These are phyloP conservation scores for Aramus guarauna DNA, from an alignment of 2,113 vertebrate species.

Conservation along the genomic window DNA sequence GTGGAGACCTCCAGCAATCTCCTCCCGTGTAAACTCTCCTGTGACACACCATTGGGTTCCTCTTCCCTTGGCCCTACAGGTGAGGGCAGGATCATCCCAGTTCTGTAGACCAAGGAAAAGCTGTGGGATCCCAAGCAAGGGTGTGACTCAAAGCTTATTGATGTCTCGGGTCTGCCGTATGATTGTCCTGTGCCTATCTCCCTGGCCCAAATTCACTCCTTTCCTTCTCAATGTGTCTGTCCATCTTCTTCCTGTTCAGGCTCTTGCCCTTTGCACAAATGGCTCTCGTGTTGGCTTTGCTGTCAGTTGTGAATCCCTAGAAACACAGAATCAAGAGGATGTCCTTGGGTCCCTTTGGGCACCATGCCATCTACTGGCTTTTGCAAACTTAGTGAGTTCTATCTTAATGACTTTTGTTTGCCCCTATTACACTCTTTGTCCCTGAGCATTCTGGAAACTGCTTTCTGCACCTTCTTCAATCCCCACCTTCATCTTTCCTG, in stretches of 20 bases:
- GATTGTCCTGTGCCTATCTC: background rate
- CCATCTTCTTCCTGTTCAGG: background rate
- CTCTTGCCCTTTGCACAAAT: background rate
- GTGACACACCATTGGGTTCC: rapidly evolving
- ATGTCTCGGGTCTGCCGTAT: background rate
- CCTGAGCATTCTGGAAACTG: background rate
- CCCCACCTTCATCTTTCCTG: background rate
- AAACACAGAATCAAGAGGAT: background rate
- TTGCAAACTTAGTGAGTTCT: background rate
- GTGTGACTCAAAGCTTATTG: background rate
- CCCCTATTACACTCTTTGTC: background rate
- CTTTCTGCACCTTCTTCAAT: background rate
- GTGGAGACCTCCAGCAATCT: background rate
- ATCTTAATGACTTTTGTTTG: background rate
- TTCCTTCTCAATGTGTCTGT: background rate
- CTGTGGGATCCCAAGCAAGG: background rate
- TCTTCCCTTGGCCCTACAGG: background rate
- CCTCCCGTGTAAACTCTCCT: background rate
- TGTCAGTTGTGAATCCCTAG: background rate
- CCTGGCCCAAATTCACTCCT: background rate
- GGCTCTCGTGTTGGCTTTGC: rapidly evolving
- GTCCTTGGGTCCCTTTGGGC: background rate
- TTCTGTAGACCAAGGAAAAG: background rate
- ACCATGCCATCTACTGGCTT: background rate
- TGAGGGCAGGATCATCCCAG: background rate